phyloP scores from a whole-genome alignment of 1,140 invertebrate genomes.

The Drosophila kurseongensis region DNA sequence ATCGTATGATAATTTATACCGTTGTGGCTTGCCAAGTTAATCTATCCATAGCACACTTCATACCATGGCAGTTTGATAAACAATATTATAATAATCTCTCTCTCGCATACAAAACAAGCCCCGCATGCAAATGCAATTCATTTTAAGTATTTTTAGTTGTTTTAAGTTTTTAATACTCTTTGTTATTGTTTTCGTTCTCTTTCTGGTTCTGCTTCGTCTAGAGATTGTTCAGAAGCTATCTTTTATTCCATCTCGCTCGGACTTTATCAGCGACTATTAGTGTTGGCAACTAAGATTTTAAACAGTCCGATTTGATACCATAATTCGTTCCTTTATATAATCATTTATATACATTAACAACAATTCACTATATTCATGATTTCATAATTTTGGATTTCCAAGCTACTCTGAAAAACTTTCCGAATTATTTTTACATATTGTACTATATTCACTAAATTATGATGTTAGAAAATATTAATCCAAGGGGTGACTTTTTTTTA shows the following conservation, averaged over 20 bases:
- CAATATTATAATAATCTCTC: constrained; percentile 27
- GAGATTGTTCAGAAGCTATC: constrained; percentile 11
- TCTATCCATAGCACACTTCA: not conserved
- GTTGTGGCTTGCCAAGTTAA: not conserved
- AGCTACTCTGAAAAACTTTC: too few relatives aligned
- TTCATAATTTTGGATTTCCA: too few relatives aligned
- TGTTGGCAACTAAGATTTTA: not conserved
- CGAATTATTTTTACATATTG: too few relatives aligned
- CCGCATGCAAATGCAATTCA: constrained; percentile 34
- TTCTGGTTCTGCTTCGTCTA: constrained; percentile 3
- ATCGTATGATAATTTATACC: constrained; percentile 36
- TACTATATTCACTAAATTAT: too few relatives aligned
- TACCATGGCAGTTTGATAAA: constrained; percentile 16
- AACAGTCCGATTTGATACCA: too few relatives aligned
- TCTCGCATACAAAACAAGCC: not conserved
- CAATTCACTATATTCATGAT: too few relatives aligned
- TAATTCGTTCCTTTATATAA: too few relatives aligned
- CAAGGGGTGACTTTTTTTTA: too few relatives aligned
- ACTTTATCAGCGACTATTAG: constrained; percentile 4
- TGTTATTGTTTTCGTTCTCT: constrained; percentile 13
- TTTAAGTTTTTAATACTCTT: not conserved
- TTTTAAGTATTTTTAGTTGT: constrained; percentile 13
- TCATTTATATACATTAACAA: too few relatives aligned
- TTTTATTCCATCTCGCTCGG: not conserved
- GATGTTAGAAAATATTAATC: too few relatives aligned